These are phyloP conservation scores for Cyanoramphus novaezelandiae DNA, from an alignment of 2,113 vertebrate species.

Conservation along the genomic window DNA sequence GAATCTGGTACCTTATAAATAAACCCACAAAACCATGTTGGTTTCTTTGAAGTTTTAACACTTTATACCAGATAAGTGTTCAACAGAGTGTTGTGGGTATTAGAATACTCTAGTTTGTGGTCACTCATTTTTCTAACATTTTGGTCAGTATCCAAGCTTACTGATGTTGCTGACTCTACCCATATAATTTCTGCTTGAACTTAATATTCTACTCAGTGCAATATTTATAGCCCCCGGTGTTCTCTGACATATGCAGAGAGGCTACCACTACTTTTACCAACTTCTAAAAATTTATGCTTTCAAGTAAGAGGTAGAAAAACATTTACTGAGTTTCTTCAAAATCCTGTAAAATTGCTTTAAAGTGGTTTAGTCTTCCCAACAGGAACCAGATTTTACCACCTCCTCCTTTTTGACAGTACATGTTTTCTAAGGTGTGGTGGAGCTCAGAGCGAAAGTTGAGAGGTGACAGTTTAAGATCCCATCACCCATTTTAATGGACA, in stretches of 20 bases:
- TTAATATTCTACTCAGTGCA: slow-evolving; percentile 70
- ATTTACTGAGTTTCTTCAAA: background rate
- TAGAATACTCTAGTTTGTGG: slow-evolving; percentile 70
- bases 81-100: slow-evolving; percentile 17
- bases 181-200: slow-evolving; percentile 67
- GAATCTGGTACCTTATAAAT: background rate
- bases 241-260: slow-evolving; percentile 34
- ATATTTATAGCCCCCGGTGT: slow-evolving; percentile 65
- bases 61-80: background rate
- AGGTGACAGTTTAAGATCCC: background rate
- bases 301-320: slow-evolving; percentile 35
- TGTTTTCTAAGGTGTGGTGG: background rate
- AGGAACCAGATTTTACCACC: background rate
- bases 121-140: slow-evolving; percentile 71
- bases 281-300: slow-evolving; percentile 18
- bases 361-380: background rate
- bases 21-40: background rate
- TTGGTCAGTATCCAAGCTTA: slow-evolving; percentile 64
- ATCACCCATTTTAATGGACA: background rate
- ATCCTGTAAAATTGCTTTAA: background rate
- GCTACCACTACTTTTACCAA: slow-evolving; percentile 44
- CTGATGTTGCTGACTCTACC: slow-evolving; percentile 60
- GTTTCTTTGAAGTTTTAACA: background rate
- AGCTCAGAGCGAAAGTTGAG: background rate
- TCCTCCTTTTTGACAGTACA: background rate